phyloP scores from a whole-genome alignment of 23 tunicate genomes.

The Aplidium turbinatum region DNA sequence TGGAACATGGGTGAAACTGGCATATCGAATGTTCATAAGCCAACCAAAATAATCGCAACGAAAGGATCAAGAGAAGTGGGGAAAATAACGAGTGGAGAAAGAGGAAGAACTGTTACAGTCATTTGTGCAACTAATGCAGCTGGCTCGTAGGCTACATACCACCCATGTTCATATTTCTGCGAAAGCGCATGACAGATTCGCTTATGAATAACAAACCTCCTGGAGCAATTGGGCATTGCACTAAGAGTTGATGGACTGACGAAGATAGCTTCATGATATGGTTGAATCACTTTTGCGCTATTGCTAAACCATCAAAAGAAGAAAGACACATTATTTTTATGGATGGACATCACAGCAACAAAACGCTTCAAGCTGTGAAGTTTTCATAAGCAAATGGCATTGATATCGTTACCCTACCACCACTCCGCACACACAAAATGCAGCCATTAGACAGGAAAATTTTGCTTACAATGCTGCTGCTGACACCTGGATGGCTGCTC shows the following conservation, averaged over 20 bases:
- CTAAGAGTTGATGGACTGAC: neutral
- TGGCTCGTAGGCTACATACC: neutral
- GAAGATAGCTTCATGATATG: conserved; percentile 1
- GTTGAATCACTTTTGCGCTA: neutral
- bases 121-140: neutral
- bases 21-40: too few species aligned
- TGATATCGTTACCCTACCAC: conserved; percentile 13
- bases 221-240: conserved; percentile 3
- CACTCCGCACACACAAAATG: conserved; percentile 25
- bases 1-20: too few species aligned
- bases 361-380: neutral
- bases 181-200: neutral
- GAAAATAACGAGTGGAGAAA: conserved; percentile 15
- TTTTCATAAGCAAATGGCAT: neutral
- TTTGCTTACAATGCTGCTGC: neutral
- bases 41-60: too few species aligned
- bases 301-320: neutral
- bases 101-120: conserved; percentile 6
- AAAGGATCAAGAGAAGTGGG: too few species aligned
- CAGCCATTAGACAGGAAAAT: conserved; percentile 15
- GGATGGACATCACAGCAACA: neutral
- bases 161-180: conserved; percentile 7
- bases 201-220: conserved; percentile 1
- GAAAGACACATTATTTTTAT: conserved; percentile 1
- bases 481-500: conserved; percentile 6